phyloP scores from a whole-genome alignment of 2,888 invertebrate species.

The Oscheius sp. region DNA sequence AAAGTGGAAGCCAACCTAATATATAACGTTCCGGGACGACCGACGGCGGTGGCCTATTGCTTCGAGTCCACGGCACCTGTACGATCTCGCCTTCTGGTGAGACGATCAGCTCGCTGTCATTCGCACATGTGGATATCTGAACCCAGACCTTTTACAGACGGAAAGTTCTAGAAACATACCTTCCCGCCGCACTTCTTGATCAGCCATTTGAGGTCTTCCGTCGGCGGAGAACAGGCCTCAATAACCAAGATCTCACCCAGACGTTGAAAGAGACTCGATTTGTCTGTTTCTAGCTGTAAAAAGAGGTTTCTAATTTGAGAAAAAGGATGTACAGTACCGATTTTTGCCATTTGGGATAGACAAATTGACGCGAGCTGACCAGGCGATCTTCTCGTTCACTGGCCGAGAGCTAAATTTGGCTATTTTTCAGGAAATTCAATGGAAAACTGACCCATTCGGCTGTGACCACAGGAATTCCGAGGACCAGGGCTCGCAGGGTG shows the following conservation, averaged over 20 bases:
- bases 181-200: conserved; percentile 47
- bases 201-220: conserved; percentile 42
- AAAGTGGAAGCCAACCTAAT: background rate
- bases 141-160: background rate
- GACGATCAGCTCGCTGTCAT: conserved; percentile 15
- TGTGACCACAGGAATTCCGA: conserved; percentile 42
- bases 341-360: conserved; percentile 41
- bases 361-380: conserved; percentile 25
- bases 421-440: background rate
- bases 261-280: conserved; percentile 12
- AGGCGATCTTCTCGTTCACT: conserved; percentile 43
- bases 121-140: conserved; percentile 3
- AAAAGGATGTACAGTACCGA: conserved; percentile 1
- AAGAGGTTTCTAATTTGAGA: background rate
- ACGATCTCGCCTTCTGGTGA: background rate
- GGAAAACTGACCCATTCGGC: conserved; percentile 45
- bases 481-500: conserved; percentile 44
- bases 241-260: conserved; percentile 37
- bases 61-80: conserved; percentile 21
- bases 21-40: conserved; percentile 27
- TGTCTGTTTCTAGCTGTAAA: conserved; percentile 18
- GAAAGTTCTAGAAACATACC: conserved; percentile 5
- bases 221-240: conserved; percentile 38
- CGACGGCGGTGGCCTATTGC: background rate
- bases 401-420: conserved; percentile 41